Evolutionary conservation across 2,888 invertebrate genomes (phyloP).

Genomic region (Pyrrhia umbra): DNA sequence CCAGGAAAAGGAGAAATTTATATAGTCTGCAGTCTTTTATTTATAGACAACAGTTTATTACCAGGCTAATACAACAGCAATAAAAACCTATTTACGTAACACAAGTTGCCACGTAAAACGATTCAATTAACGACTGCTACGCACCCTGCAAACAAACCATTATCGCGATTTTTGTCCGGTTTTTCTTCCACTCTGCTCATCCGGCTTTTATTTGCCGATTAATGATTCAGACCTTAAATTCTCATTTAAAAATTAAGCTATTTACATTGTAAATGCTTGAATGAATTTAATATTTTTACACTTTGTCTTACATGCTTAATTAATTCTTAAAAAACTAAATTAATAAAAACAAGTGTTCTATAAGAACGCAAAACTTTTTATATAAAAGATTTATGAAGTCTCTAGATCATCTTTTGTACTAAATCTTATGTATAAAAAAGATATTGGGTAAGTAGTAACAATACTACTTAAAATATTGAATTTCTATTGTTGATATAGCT

Average conservation of each 20-base stretch:
- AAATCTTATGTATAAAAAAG: no score
- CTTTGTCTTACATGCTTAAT: slow-evolving; percentile 21
- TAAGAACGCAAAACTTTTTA: no score
- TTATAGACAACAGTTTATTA: slow-evolving; percentile 5
- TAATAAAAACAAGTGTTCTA: no score
- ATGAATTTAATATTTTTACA: slow-evolving; percentile 39
- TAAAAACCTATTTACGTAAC: slow-evolving; percentile 26
- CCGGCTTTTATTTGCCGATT: slow-evolving; percentile 52
- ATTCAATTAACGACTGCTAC: slow-evolving; percentile 42
- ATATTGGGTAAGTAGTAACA: no score
- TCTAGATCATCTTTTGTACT: no score
- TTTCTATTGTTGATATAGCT: no score
- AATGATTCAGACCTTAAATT: slow-evolving; percentile 57
- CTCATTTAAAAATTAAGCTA: slow-evolving; percentile 51
- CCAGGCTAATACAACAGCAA: background rate
- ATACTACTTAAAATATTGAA: no score
- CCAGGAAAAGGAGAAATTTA: background rate
- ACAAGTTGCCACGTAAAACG: slow-evolving; percentile 38
- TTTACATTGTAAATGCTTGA: slow-evolving; percentile 27
- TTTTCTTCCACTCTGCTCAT: slow-evolving; percentile 40
- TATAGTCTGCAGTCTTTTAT: slow-evolving; percentile 3
- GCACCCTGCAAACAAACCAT: slow-evolving; percentile 47
- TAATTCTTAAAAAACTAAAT: background rate
- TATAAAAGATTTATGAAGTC: no score
- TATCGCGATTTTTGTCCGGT: slow-evolving; percentile 44